These are phyloP conservation scores for Bombyx mandarina DNA, from an alignment of 1,140 invertebrate genomes.

Conservation along the genomic window DNA sequence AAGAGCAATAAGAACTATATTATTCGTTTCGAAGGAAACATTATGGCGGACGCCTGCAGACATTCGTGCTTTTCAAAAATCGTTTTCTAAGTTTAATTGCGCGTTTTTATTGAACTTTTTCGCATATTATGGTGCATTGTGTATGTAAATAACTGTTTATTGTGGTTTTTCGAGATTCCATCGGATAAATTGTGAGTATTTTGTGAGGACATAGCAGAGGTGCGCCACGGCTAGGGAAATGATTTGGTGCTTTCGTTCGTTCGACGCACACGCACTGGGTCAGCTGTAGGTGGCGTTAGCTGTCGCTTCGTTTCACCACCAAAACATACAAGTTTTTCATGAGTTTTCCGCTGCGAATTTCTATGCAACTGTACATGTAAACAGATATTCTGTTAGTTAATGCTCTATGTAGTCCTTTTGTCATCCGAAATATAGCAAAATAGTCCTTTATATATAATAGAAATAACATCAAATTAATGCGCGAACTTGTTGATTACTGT, in stretches of 20 bases:
- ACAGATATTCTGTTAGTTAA: conserved; percentile 38
- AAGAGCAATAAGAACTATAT: conserved; percentile 71
- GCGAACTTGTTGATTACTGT: conserved; percentile 42
- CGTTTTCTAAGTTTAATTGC: conserved; percentile 70
- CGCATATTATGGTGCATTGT: conserved; percentile 67
- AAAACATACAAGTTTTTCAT: conserved; percentile 67
- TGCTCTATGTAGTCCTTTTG: conserved; percentile 16
- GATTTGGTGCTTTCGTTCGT: conserved; percentile 71
- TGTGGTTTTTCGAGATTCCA: conserved; percentile 62
- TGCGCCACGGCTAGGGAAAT: conserved; percentile 72
- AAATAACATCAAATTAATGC: conserved; percentile 37
- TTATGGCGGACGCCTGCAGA: conserved; percentile 71
- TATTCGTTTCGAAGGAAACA: conserved; percentile 72
- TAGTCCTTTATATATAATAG: conserved; percentile 14
- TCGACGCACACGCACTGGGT: conserved; percentile 68
- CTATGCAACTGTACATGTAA: conserved; percentile 34
- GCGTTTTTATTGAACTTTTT: conserved; percentile 72
- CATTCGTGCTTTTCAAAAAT: conserved; percentile 72
- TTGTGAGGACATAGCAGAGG: conserved; percentile 65
- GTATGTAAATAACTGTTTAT: conserved; percentile 63
- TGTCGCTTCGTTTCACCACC: conserved; percentile 53
- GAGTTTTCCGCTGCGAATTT: conserved; percentile 64
- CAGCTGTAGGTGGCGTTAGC: conserved; percentile 71
- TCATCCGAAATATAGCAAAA: conserved; percentile 17
- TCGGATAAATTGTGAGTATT: conserved; percentile 66